Conservation (phyloP, 2,797 vertebrate genomes). For the Caiman crocodilus region DNA sequence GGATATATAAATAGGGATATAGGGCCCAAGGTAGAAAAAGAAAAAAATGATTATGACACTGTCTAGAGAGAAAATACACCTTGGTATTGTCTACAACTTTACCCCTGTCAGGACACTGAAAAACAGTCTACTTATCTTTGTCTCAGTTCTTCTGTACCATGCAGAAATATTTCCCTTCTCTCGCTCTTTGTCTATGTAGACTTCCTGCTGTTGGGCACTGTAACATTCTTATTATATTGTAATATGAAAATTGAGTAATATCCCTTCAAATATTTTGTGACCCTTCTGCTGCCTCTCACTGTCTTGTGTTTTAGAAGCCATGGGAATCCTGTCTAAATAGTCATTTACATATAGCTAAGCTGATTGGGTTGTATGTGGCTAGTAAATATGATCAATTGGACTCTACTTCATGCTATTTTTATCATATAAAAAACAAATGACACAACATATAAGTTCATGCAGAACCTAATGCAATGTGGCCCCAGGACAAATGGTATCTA, state of each 20-base stretch:
- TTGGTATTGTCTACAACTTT: not conserved
- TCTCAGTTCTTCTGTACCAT: not conserved
- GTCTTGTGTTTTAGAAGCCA: not conserved
- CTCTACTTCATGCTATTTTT: not conserved
- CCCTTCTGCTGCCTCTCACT: not conserved
- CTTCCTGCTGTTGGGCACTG: not conserved
- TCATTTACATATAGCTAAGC: not conserved
- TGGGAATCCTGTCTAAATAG: not conserved
- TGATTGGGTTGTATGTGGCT: not conserved
- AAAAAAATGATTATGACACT: not conserved
- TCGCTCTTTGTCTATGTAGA: not conserved
- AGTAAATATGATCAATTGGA: not conserved
- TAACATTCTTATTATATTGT: not conserved
- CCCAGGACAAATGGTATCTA: not conserved
- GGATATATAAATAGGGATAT: not conserved
- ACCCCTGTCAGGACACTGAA: not conserved
- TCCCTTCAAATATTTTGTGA: not conserved
- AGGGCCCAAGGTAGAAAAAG: not conserved
- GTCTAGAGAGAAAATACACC: not conserved
- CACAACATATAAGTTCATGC: accelerated
- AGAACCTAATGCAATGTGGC: not conserved
- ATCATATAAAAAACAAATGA: not conserved
- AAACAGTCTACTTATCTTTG: not conserved
- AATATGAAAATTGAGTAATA: not conserved
- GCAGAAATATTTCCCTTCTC: not conserved